Conservation (phyloP, 2,888 invertebrate species). For the Coleophora flavipennella region DNA sequence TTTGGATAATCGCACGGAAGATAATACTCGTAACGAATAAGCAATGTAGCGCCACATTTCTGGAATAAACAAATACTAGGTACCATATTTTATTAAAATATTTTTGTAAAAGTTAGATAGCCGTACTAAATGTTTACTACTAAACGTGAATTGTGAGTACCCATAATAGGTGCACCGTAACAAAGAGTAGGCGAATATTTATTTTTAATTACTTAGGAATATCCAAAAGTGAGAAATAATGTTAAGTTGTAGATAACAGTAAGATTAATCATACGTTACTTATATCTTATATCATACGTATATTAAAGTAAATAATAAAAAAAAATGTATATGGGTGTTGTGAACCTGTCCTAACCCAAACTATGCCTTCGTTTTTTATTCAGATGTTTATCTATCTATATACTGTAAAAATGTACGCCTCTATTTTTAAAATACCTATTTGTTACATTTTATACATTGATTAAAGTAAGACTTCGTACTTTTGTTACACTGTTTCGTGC, state of each 20-base stretch:
- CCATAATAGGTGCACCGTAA: too few species aligned
- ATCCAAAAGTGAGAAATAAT: constrained; percentile 31
- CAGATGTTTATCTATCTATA: constrained; percentile 16
- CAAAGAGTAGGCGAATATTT: not conserved
- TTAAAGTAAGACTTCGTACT: too few species aligned
- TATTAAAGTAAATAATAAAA: not conserved
- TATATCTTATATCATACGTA: constrained; percentile 9
- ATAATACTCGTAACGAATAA: too few species aligned
- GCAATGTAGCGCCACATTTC: too few species aligned
- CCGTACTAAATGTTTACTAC: too few species aligned
- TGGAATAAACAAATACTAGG: constrained; percentile 2
- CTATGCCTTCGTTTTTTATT: constrained; percentile 36
- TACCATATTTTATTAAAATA: constrained; percentile 8
- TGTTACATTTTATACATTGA: too few species aligned
- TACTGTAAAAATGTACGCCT: constrained; percentile 1
- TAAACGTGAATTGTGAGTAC: too few species aligned
- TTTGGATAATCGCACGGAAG: too few species aligned
- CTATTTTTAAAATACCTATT: not conserved
- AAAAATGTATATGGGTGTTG: constrained; percentile 24
- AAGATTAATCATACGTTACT: constrained; percentile 9
- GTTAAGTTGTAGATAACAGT: constrained; percentile 18
- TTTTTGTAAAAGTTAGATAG: not conserved
- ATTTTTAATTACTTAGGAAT: too few species aligned
- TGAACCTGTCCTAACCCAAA: constrained; percentile 34
- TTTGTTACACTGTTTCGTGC: too few species aligned